A percentile compares a stretch with the other conserved stretches of the same genome.
phyloP scores from a whole-genome alignment of 2,113 vertebrate species.

The Sorex fumeus region DNA sequence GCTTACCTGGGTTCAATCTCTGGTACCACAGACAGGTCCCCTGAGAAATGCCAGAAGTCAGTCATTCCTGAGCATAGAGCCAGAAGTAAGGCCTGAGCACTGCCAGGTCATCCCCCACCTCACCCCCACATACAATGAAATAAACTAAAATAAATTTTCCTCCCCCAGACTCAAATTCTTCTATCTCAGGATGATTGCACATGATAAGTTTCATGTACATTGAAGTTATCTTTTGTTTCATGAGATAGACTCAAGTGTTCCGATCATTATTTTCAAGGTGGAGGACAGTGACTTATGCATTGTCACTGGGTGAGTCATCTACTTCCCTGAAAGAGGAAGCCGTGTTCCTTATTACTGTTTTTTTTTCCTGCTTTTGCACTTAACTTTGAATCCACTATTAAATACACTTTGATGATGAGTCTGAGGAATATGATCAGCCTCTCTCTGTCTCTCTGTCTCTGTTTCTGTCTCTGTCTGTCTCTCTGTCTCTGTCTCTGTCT shows the following conservation, averaged over 20 bases:
- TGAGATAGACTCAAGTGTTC: neutral
- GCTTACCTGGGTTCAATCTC: too few species aligned
- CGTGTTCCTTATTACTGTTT: slow-evolving; percentile 15
- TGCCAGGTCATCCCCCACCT: too few species aligned
- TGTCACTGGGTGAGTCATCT: slow-evolving; percentile 61
- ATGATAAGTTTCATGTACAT: neutral
- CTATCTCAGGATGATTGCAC: neutral
- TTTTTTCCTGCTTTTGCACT: slow-evolving; percentile 32
- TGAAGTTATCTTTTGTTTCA: neutral
- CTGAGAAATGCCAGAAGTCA: too few species aligned
- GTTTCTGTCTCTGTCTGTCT: too few species aligned
- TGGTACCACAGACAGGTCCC: too few species aligned
- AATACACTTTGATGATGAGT: slow-evolving; percentile 33
- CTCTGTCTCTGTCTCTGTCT: too few species aligned
- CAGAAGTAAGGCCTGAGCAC: too few species aligned
- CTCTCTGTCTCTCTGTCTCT: too few species aligned
- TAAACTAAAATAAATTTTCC: neutral
- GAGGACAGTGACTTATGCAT: neutral
- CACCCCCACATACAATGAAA: too few species aligned
- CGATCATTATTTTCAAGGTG: slow-evolving; percentile 20
- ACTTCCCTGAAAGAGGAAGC: slow-evolving; percentile 56
- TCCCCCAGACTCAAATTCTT: neutral
- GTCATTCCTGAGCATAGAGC: too few species aligned
- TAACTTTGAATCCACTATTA: slow-evolving; percentile 47
- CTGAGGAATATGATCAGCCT: neutral